These are phyloP conservation scores for Microtus oregoni DNA, from an alignment of 2,113 vertebrate species.

Conservation along the genomic window DNA sequence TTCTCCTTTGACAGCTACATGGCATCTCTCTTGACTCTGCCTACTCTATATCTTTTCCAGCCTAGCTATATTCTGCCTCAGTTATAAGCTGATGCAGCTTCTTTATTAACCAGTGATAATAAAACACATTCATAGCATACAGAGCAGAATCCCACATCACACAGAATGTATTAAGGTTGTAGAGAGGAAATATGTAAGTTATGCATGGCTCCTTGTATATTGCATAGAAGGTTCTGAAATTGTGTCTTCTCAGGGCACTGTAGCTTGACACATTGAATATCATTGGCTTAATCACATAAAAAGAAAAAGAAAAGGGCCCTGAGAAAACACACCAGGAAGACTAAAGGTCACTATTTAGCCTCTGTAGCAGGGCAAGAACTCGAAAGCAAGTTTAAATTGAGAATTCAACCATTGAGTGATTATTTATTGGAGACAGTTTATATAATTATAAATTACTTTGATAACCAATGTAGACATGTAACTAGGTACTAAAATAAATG, in stretches of 20 bases:
- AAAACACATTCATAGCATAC: too few species aligned
- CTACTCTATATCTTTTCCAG: too few species aligned
- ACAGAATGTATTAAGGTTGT: background rate
- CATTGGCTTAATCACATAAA: background rate
- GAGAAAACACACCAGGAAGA: background rate
- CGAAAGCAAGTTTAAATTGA: background rate
- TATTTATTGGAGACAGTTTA: background rate
- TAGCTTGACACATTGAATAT: background rate
- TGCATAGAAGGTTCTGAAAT: background rate
- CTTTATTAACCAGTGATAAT: too few species aligned
- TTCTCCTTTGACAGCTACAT: too few species aligned
- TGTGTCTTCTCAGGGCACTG: background rate
- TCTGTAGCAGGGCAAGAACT: background rate
- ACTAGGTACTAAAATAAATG: background rate
- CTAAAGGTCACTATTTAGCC: background rate
- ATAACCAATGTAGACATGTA: conserved; percentile 1
- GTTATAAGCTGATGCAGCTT: too few species aligned
- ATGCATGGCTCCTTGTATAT: background rate
- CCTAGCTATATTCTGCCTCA: too few species aligned
- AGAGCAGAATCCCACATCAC: too few species aligned
- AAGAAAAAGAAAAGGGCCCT: background rate
- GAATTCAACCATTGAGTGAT: background rate
- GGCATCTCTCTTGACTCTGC: too few species aligned
- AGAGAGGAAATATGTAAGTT: background rate
- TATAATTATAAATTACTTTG: conserved; percentile 24